Evolutionary conservation across 1,140 invertebrate genomes (phyloP).

Genomic region (Polypedilum pembai): DNA sequence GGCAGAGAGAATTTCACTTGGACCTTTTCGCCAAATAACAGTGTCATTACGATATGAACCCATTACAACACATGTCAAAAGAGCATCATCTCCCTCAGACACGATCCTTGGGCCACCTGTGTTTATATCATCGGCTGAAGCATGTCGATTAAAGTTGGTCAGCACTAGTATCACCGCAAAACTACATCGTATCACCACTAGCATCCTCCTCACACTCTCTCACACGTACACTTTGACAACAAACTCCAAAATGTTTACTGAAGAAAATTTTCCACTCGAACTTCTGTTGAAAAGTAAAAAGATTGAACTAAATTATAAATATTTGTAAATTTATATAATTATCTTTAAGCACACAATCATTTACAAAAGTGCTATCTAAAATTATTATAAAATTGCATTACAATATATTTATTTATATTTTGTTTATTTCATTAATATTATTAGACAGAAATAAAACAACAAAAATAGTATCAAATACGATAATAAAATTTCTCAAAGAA

Average conservation of each 20-base stretch:
- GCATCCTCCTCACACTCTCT: background rate
- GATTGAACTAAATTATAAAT: no score
- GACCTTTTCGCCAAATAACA: slow-evolving; percentile 61
- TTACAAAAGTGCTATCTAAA: no score
- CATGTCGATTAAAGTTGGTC: slow-evolving; percentile 5
- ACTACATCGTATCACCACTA: background rate
- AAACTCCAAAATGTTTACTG: no score
- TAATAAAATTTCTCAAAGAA: background rate
- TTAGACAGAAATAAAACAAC: no score
- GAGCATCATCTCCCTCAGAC: slow-evolving; percentile 61
- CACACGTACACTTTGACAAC: no score
- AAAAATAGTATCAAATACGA: background rate
- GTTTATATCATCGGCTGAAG: background rate
- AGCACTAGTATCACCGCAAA: background rate
- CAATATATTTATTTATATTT: no score
- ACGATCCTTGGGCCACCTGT: slow-evolving; percentile 45
- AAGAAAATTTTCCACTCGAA: no score
- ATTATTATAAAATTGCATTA: no score
- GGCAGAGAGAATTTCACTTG: slow-evolving; percentile 64
- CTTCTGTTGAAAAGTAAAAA: no score
- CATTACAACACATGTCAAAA: slow-evolving; percentile 67
- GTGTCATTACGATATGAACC: slow-evolving; percentile 56
- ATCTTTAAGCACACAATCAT: no score
- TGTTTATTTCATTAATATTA: no score
- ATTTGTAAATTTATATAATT: no score